A percentile compares a stretch with the other conserved stretches of the same genome.
These are phyloP conservation scores for Arnoldichthys spilopterus DNA, from an alignment of 2,797 vertebrate species.

Conservation along the genomic window DNA sequence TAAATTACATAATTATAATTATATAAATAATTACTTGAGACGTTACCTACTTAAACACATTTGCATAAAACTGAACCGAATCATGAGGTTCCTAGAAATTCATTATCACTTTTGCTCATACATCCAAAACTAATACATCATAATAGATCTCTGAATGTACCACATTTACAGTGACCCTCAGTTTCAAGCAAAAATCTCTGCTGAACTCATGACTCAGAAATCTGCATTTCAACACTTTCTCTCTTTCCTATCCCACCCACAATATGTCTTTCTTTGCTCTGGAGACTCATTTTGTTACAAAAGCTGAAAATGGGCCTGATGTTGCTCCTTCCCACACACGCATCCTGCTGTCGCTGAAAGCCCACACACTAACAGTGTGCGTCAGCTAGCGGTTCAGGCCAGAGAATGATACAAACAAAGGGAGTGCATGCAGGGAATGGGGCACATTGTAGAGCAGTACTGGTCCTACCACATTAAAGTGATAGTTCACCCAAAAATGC, in stretches of 20 bases:
- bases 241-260: slow-evolving; percentile 42
- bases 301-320: slow-evolving; percentile 4
- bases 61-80: no score
- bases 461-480: neutral
- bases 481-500: neutral
- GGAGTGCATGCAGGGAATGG: no score
- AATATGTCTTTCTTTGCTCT: slow-evolving; percentile 30
- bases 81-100: no score
- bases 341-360: slow-evolving; percentile 8
- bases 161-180: neutral
- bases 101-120: no score
- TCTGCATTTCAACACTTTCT: neutral
- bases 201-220: neutral
- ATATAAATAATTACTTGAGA: no score
- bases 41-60: no score
- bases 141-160: neutral
- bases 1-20: no score
- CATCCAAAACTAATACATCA: neutral
- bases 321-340: slow-evolving; percentile 13
- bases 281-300: slow-evolving; percentile 23
- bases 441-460: neutral
- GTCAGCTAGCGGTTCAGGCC: neutral
- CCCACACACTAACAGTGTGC: neutral
- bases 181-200: neutral
- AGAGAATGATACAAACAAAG: neutral